Conservation (phyloP, 2,888 invertebrate genomes). For the Epicampocera succincta region DNA sequence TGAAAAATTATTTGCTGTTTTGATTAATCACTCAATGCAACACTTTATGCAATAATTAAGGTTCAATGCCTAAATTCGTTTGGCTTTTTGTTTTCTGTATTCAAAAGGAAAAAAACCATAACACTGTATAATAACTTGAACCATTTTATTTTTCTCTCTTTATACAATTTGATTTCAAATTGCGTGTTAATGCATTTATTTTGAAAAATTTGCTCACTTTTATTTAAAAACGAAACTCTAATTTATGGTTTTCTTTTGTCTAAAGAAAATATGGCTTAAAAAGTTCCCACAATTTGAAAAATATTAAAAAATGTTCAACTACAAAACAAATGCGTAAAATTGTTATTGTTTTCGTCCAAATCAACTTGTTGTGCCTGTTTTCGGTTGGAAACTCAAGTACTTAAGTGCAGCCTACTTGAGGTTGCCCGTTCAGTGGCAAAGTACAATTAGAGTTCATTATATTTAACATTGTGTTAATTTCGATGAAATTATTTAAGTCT, state of each 20-base stretch:
- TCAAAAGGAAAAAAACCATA: background rate
- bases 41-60: slow-evolving; percentile 44
- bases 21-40: slow-evolving; percentile 18
- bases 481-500: background rate
- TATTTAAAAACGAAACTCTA: slow-evolving; percentile 5
- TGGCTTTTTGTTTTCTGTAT: background rate
- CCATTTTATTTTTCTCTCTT: slow-evolving; percentile 10
- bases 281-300: slow-evolving; percentile 45
- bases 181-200: slow-evolving; percentile 44
- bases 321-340: slow-evolving; percentile 51
- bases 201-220: slow-evolving; percentile 21
- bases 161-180: slow-evolving; percentile 24
- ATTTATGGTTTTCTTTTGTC: slow-evolving; percentile 42
- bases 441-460: slow-evolving; percentile 37
- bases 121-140: slow-evolving; percentile 42
- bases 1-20: background rate
- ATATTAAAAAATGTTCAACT: slow-evolving; percentile 22
- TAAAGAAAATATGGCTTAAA: slow-evolving; percentile 1
- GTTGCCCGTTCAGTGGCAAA: background rate
- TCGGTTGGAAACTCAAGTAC: background rate
- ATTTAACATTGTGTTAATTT: slow-evolving; percentile 49
- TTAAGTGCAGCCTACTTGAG: slow-evolving; percentile 2
- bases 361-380: slow-evolving; percentile 8
- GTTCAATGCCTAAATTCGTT: slow-evolving; percentile 54
- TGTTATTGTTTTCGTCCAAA: slow-evolving; percentile 3